Base-by-base conservation (phyloP, 2,113 vertebrate species). In the Cochlearius cochlearius region DNA sequence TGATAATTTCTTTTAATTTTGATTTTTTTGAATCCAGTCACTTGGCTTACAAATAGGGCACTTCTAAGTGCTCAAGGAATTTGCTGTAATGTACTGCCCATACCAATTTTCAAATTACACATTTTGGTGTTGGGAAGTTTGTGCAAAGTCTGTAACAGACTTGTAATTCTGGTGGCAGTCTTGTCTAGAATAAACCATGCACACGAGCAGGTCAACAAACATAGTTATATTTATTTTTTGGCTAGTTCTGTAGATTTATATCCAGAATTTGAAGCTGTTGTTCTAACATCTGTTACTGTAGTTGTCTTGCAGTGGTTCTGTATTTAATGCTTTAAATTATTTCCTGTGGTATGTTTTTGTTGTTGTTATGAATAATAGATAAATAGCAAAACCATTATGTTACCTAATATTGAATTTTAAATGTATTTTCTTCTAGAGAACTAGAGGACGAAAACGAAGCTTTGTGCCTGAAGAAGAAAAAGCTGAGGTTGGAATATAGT, bases 381-480 rank as follows among this genome's bases (percentile, higher is more conserved):
- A 77, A 94, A 75, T 26, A 63, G 19, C 21, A 72, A 68, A 94
- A 71, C 1, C 34, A 34, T 93, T 86, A 45, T 64, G 16, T 94
- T 92, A 29, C 15, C 74, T 77, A 72, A 94, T 76, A 71, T 1
- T 92, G 86, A 94, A 81, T 94, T 95, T 91, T 69, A 93, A 92
- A 94, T 96, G 10, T 97, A 80, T 95, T 98, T 97, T 95, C 64
- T 97, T 97, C 79, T 98, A 99, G 99, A 99, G 99, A 98, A 99
- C 99, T 98, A 98, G 99, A 98, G 99, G 99, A 90, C 98, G 99
- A 98, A 99, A 99, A 98, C 98, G 99, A 97, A 98, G 99, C 88
- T 99, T 99, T 86, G 97, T 99, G 92, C 98, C 98, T 56, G 99
- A 99, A 76, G 99, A 99, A 58, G 99, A 99, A 85, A 99, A 99